These are phyloP conservation scores for Poeciliopsis retropinna DNA, from an alignment of 2,113 vertebrate genomes.

Conservation along the genomic window DNA sequence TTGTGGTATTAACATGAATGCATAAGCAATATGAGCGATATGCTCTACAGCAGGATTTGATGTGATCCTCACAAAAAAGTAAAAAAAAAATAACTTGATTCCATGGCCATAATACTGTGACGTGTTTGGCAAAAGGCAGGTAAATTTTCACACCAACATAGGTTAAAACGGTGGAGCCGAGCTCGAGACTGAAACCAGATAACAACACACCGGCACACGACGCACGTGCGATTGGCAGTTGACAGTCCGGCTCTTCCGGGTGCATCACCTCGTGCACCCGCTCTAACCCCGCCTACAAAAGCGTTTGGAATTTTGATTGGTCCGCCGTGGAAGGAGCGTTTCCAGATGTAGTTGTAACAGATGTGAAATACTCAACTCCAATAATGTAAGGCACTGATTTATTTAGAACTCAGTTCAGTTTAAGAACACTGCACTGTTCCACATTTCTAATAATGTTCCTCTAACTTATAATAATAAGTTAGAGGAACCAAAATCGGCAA, in stretches of 20 bases:
- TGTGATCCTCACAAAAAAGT: too few relatives aligned
- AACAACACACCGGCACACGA: neutral
- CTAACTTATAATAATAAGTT: neutral
- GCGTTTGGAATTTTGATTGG: slow-evolving; percentile 59
- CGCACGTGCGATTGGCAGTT: neutral
- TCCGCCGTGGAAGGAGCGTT: neutral
- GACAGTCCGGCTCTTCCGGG: neutral
- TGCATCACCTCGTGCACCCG: neutral
- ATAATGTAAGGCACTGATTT: neutral
- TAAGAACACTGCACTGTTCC: neutral
- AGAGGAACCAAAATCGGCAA: neutral
- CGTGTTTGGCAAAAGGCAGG: neutral
- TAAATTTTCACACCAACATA: neutral
- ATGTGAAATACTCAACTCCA: neutral
- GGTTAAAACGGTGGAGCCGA: neutral
- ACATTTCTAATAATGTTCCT: neutral
- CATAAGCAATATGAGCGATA: too few relatives aligned
- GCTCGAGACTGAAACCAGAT: neutral
- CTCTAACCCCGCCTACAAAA: slow-evolving; percentile 18
- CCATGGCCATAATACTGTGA: too few relatives aligned
- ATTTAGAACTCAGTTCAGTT: too few relatives aligned
- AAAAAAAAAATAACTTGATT: too few relatives aligned
- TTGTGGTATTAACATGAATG: too few relatives aligned
- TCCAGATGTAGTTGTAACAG: slow-evolving; percentile 39
- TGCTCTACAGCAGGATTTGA: too few relatives aligned